Conservation (phyloP, 1,140 invertebrate species). For the Aphelinus certus region DNA sequence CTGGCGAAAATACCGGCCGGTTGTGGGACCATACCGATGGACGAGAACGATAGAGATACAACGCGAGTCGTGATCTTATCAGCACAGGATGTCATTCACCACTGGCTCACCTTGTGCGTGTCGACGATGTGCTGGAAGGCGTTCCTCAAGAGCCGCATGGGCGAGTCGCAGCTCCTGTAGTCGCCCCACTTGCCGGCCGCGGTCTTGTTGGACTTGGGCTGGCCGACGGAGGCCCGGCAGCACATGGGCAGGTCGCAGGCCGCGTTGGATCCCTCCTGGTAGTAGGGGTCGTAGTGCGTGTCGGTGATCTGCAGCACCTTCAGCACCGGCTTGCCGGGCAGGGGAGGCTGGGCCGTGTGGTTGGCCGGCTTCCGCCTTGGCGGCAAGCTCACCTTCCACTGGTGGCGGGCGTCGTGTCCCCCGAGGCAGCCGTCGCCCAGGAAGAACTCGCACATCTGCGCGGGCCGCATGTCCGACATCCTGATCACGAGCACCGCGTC, state of each 20-base stretch:
- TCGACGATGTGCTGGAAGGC: slow-evolving; percentile 88
- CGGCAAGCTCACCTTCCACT: slow-evolving; percentile 89
- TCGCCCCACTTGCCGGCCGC: slow-evolving; percentile 95
- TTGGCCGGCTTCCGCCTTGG: slow-evolving; percentile 81
- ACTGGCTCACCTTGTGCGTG: slow-evolving; percentile 76
- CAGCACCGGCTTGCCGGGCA: slow-evolving; percentile 79
- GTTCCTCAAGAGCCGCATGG: slow-evolving; percentile 87
- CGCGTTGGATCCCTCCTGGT: slow-evolving; percentile 88
- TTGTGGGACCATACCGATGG: too few species aligned
- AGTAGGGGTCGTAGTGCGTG: slow-evolving; percentile 92
- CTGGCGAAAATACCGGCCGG: too few species aligned
- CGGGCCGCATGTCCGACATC: slow-evolving; percentile 77
- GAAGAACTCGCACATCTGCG: slow-evolving; percentile 90
- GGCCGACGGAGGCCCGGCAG: slow-evolving; percentile 82
- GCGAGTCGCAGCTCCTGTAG: slow-evolving; percentile 91
- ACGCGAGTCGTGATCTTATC: too few species aligned
- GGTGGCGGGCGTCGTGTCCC: slow-evolving; percentile 85
- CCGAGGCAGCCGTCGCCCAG: slow-evolving; percentile 89
- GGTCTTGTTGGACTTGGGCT: slow-evolving; percentile 73
- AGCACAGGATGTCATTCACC: too few species aligned
- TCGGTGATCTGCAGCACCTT: slow-evolving; percentile 94
- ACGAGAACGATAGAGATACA: too few species aligned
- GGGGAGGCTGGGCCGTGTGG: slow-evolving; percentile 72
- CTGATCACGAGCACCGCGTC: slow-evolving; percentile 85
- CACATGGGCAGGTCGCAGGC: slow-evolving; percentile 91